Conservation (phyloP, 2,113 vertebrate genomes). For the Hippocampus guttulatus region DNA sequence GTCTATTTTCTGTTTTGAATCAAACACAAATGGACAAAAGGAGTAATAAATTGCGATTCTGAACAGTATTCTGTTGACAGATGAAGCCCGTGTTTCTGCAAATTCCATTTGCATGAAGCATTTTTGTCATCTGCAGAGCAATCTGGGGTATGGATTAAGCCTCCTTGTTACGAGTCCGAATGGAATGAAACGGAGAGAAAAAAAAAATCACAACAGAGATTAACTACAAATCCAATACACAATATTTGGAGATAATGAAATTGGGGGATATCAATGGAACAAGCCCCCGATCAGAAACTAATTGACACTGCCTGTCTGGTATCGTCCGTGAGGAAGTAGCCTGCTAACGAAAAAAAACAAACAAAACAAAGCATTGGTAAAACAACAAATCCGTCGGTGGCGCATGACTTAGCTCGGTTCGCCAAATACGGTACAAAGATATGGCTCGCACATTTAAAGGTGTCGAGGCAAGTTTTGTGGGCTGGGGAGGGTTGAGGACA, state of each 20-base stretch:
- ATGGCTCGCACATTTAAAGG: slow-evolving; percentile 20
- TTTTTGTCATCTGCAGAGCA: not conserved
- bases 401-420: not conserved
- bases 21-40: not conserved
- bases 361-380: not conserved
- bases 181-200: not conserved
- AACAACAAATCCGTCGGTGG: not conserved
- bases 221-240: not conserved
- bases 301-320: not conserved
- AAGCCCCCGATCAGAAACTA: not conserved
- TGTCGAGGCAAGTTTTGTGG: slow-evolving; percentile 25
- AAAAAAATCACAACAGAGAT: not conserved
- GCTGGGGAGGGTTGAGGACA: not conserved
- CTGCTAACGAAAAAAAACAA: not conserved
- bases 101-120: not conserved
- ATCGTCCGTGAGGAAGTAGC: not conserved
- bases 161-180: not conserved
- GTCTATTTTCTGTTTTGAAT: too few species aligned
- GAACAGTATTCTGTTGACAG: not conserved
- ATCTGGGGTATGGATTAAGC: not conserved
- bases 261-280: not conserved
- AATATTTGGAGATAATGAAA: not conserved
- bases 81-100: not conserved
- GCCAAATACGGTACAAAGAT: not conserved
- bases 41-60: not conserved